Evolutionary conservation across 2,888 invertebrate species (phyloP).

Genomic region (Oscheius onirici): DNA sequence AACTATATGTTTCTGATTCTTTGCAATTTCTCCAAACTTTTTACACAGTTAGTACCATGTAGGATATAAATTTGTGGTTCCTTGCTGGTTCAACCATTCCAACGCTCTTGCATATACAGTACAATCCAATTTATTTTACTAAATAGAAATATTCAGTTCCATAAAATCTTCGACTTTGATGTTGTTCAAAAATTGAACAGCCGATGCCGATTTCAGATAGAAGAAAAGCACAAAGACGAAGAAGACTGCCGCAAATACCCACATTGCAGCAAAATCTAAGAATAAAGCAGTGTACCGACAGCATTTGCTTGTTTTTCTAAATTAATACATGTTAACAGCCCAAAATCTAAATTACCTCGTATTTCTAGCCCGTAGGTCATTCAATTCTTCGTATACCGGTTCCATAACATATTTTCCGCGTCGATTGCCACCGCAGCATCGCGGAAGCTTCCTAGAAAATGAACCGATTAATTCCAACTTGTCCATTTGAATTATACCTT

Average conservation of each 20-base stretch:
- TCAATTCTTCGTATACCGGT: constrained; percentile 62
- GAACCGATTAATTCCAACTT: constrained; percentile 2
- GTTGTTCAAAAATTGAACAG: constrained; percentile 38
- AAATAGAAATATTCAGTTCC: constrained; percentile 17
- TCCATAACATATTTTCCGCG: constrained; percentile 54
- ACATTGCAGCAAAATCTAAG: constrained; percentile 46
- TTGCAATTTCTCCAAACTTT: too few species aligned
- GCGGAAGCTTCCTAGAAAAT: constrained; percentile 8
- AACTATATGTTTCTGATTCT: too few species aligned
- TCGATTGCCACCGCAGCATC: constrained; percentile 20
- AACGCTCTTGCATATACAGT: too few species aligned
- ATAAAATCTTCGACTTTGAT: constrained; percentile 34
- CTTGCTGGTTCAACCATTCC: too few species aligned
- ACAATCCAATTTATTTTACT: background rate
- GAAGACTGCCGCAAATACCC: constrained; percentile 37
- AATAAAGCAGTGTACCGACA: constrained; percentile 51
- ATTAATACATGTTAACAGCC: background rate
- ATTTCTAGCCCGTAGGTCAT: constrained; percentile 55
- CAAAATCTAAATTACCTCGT: constrained; percentile 39
- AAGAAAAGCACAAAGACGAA: constrained; percentile 39
- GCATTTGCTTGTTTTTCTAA: constrained; percentile 48
- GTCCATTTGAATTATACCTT: constrained; percentile 17
- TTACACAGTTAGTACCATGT: too few species aligned
- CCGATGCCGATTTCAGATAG: constrained; percentile 23
- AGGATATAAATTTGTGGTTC: too few species aligned